Base-by-base conservation (phyloP, 1,140 invertebrate species). In the Drosophila miranda region DNA sequence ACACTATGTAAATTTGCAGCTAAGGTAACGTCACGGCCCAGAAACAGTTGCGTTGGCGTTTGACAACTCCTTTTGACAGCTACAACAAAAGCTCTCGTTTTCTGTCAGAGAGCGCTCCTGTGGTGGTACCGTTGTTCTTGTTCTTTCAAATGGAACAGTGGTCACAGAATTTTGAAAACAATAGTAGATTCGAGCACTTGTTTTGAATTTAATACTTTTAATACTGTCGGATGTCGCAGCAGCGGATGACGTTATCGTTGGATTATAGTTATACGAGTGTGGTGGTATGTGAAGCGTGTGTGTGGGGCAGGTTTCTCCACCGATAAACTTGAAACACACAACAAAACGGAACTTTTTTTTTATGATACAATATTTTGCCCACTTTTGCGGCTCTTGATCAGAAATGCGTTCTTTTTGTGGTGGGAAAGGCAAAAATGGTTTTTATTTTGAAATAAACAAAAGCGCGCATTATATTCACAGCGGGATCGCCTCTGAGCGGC, bases 391-490 rank as follows among this genome's bases (percentile, higher is more conserved):
- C 38, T 57, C 53, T 80, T 75, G 69, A 60, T 84, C 63, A 89
- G 63, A 89, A 89, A 78, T 86, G 80, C 86, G 86, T 89, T 89
- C 86, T 89, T 89, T 89, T 89, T 53, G 75, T 89, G 58, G 86
- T 89, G 67, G 86, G 86, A 75, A 89, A 89, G 71, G 86, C 86
- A 53, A 89, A 89, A 61, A 89, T 89, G 48, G 86, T 89, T 82
- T 89, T 81, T 57, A 89, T 89, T 89, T 89, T 89, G 51, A 89
- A 89, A 73, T 89, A 89, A 76, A 89, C 81, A 82, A 89, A 82
- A 76, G 64, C 81, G 60, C 60, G 63, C 86, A 89, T 89, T 76
- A 86, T 89, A 72, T 82, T 81, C 53, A 48, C 70, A 30, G 55
- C 46, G 55, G 46, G 48, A 56, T 23, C 75, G 70, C 51, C 23